Conservation (phyloP, 2,797 vertebrate species). For the Hippocampus kuda region DNA sequence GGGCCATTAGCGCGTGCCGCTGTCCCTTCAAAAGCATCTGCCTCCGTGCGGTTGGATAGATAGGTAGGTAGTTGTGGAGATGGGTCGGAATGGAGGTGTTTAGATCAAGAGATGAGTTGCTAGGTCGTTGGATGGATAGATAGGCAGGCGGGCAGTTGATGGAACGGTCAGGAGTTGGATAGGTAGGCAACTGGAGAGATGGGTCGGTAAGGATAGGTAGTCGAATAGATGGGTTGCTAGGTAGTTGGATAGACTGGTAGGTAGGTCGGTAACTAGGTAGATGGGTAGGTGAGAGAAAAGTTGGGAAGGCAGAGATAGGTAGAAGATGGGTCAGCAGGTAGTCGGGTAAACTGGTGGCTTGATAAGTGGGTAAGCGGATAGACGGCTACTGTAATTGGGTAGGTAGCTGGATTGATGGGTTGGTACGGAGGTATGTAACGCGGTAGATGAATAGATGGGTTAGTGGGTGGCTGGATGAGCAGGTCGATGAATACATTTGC, state of each 20-base stretch:
- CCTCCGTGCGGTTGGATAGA: background rate
- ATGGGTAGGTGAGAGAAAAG: background rate
- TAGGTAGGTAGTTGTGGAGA: background rate
- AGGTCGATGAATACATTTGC: too few relatives aligned
- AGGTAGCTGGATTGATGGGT: background rate
- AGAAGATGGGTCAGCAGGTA: too few relatives aligned
- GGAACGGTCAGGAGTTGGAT: too few relatives aligned
- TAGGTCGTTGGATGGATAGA: too few relatives aligned
- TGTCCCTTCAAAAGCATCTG: background rate
- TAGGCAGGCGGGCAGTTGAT: too few relatives aligned
- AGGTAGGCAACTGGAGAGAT: background rate
- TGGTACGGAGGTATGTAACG: too few relatives aligned
- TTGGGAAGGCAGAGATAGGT: background rate
- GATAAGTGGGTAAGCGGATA: background rate
- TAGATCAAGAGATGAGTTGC: too few relatives aligned
- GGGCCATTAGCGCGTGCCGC: conserved; percentile 5
- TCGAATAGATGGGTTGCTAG: background rate
- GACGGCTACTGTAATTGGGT: too few relatives aligned
- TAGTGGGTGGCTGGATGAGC: too few relatives aligned
- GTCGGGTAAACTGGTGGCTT: background rate
- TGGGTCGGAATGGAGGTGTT: background rate
- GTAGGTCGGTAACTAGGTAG: too few relatives aligned
- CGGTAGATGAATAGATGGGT: too few relatives aligned
- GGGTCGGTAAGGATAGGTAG: background rate
- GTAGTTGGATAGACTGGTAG: background rate